Evolutionary conservation across 2,113 vertebrate species (phyloP), one percentile per base, ranked within the genome.

Genomic region (Bambusicola thoracicus): DNA sequence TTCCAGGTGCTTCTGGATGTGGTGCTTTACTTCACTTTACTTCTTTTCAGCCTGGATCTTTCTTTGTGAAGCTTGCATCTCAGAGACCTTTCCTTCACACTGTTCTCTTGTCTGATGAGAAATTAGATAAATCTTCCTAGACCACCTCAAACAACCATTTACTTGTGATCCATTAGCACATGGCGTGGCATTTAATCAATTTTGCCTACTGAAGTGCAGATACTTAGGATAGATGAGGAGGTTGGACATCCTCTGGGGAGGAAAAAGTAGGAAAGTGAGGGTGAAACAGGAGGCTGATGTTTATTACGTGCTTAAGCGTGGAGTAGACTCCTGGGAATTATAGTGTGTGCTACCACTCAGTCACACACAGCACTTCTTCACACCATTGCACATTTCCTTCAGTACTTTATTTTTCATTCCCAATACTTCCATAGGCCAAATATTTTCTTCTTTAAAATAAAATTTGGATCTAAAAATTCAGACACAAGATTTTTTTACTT

Each of bases 201-300:
- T 85, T 82, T 75, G 34, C 48, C 68, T 62, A 41, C 46, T 76
- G 65, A 87, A 40, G 11, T 40, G 38, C 38, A 40, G 38, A 40
- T 73, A 51, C 30, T 74, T 38, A 72, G 34, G 17, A 36, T 36
- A 46, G n/a, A 48, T 53, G 46, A 72, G 69, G n/a, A 61, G 34
- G 51, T n/a, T 83, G 79, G 58, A 74, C 27, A 18, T 94, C 40
- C 67, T 61, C 38, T 14, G 44, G 72, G 89, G 76, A 66, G 74
- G 34, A 76, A 75, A 58, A 55, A 79, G 30, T n/a, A 21, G 70
- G 40, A 67, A 66, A 36, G 29, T 38, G 40, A 58, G 36, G 29
- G 8, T 40, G 44, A 61, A 85, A 38, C n/a, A 58, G 46, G 56
- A 62, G 53, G n/a, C 27, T 61, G 59, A 22, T 56, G 67, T 44